phyloP scores from a whole-genome alignment of 1,140 invertebrate genomes.

The Acromyrmex heyeri region DNA sequence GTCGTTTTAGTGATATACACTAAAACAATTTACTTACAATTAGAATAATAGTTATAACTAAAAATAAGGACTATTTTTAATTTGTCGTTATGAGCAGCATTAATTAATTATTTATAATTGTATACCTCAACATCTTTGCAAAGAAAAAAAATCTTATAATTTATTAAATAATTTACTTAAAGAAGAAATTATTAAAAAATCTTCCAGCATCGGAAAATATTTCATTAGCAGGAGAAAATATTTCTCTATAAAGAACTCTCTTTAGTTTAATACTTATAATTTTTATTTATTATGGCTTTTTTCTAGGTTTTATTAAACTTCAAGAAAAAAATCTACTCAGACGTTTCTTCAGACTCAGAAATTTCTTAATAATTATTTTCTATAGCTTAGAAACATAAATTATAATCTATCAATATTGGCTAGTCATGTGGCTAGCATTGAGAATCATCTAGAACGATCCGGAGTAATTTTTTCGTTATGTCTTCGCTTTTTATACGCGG shows the following conservation, averaged over 20 bases:
- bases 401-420: background rate
- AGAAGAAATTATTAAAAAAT: background rate
- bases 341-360: too few relatives aligned
- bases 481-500: background rate
- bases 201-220: background rate
- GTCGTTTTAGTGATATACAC: background rate
- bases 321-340: background rate
- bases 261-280: background rate
- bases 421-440: background rate
- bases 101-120: background rate
- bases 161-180: background rate
- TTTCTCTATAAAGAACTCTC: background rate
- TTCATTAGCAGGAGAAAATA: background rate
- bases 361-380: background rate
- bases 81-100: background rate
- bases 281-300: background rate
- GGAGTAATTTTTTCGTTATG: background rate
- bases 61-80: background rate
- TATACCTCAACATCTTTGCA: background rate
- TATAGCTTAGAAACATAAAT: conserved; percentile 8
- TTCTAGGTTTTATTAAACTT: background rate
- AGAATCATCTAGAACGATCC: conserved; percentile 4
- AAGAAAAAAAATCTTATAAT: background rate
- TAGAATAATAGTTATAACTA: background rate
- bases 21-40: background rate